Evolutionary conservation across 2,888 invertebrate genomes (phyloP).

Genomic region (Bhutanitis thaidina): DNA sequence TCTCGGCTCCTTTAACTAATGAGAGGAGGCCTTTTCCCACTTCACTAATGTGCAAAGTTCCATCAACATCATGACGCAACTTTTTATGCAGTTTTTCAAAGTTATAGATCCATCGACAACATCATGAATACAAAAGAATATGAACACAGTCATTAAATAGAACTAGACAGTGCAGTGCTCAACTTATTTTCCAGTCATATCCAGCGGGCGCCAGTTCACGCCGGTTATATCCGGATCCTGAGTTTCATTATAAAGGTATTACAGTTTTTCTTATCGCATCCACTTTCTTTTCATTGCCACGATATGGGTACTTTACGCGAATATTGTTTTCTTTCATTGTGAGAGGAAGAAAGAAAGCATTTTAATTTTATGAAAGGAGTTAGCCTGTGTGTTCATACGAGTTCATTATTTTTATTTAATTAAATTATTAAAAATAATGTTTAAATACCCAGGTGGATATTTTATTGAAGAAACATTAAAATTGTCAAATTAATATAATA

Average conservation of each 20-base stretch:
- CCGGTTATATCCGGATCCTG: conserved; percentile 38
- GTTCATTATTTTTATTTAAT: no score
- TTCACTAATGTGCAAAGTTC: no score
- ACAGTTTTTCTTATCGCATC: conserved; percentile 36
- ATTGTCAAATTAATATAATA: no score
- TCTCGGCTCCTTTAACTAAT: no score
- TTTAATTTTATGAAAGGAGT: conserved; percentile 1
- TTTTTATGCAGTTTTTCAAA: background rate
- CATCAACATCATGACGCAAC: no score
- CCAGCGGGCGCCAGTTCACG: conserved; percentile 32
- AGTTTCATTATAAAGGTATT: conserved; percentile 37
- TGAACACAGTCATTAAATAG: conserved; percentile 23
- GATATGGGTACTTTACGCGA: conserved; percentile 26
- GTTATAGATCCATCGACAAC: conserved; percentile 22
- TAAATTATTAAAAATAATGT: no score
- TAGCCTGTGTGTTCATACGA: background rate
- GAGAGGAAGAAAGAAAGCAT: conserved; percentile 10
- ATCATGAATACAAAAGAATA: conserved; percentile 8
- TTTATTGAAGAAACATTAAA: no score
- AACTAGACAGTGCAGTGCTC: conserved; percentile 16
- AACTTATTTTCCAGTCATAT: conserved; percentile 35
- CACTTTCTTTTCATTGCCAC: conserved; percentile 43
- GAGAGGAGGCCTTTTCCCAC: no score
- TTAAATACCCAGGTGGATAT: no score
- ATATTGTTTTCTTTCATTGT: conserved; percentile 23